Evolutionary conservation across 2,113 vertebrate genomes (phyloP).

Genomic region (Larimichthys crocea): DNA sequence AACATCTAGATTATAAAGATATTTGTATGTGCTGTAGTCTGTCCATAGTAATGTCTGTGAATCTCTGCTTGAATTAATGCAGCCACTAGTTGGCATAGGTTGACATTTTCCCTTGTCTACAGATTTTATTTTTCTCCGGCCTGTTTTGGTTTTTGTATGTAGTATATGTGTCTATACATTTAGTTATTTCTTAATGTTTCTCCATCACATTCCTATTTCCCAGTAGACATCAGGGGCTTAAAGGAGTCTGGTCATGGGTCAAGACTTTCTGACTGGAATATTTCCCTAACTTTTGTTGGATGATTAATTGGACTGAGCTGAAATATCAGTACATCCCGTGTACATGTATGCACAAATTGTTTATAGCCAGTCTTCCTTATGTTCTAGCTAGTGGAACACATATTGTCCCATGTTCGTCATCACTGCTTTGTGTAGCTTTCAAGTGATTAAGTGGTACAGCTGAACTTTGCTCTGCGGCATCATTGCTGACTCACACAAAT

Average conservation of each 20-base stretch:
- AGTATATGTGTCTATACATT: background rate
- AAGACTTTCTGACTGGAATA: background rate
- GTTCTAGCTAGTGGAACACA: background rate
- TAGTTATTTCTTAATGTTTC: background rate
- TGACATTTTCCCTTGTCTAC: background rate
- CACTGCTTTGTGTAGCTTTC: conserved; percentile 13
- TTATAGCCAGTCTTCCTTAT: conserved; percentile 2
- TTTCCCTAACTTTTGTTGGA: background rate
- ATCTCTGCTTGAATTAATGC: background rate
- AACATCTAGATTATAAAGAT: no score
- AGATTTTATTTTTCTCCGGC: background rate
- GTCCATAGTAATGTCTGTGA: background rate
- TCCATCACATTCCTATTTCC: background rate
- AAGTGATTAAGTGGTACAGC: background rate
- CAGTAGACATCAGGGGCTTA: no score
- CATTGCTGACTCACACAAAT: background rate
- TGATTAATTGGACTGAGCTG: background rate
- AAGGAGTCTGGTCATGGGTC: background rate
- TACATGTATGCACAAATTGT: background rate
- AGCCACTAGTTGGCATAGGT: conserved; percentile 2
- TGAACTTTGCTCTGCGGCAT: conserved; percentile 10
- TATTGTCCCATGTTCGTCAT: background rate
- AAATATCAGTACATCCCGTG: background rate
- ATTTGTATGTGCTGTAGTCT: no score
- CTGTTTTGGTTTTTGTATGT: background rate